Percentiles rank a stretch among this genome's conserved stretches.
Evolutionary conservation across 2,113 vertebrate species (phyloP).

Genomic region (Nothobranchius kuhntae): DNA sequence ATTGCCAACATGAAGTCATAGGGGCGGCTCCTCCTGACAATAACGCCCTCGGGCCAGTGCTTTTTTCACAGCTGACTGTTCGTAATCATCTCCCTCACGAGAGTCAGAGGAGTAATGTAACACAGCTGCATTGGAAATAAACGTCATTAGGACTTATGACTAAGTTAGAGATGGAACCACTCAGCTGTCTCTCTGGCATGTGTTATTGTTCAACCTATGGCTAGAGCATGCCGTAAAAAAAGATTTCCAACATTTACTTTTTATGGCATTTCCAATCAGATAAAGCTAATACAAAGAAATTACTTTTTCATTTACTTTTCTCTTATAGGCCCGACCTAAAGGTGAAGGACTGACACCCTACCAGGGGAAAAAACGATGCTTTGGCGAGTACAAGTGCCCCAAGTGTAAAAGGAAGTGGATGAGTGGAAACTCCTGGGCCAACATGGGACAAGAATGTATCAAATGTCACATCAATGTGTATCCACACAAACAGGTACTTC

Average conservation of each 20-base stretch:
- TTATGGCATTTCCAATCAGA: no score
- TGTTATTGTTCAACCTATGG: slow-evolving; percentile 28
- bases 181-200: slow-evolving; percentile 36
- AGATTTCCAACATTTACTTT: neutral
- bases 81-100: slow-evolving; percentile 58
- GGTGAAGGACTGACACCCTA: slow-evolving; percentile 98
- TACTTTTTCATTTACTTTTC: slow-evolving; percentile 8
- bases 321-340: slow-evolving; percentile 91
- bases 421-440: slow-evolving; percentile 99
- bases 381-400: slow-evolving; percentile 98
- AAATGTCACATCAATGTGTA: slow-evolving; percentile 99
- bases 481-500: slow-evolving; percentile 95
- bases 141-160: slow-evolving; percentile 55
- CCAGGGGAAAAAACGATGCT: slow-evolving; percentile 98
- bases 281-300: neutral
- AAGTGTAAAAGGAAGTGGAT: slow-evolving; percentile 99
- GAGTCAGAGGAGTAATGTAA: slow-evolving; percentile 65
- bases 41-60: slow-evolving; percentile 40
- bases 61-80: slow-evolving; percentile 66
- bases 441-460: slow-evolving; percentile 99
- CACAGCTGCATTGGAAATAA: slow-evolving; percentile 65
- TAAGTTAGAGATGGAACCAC: slow-evolving; percentile 48
- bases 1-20: slow-evolving; percentile 68
- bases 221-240: slow-evolving; percentile 2
- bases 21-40: slow-evolving; percentile 50